phyloP scores from a whole-genome alignment of 2,113 vertebrate genomes.

The Potamarius usumacintae region DNA sequence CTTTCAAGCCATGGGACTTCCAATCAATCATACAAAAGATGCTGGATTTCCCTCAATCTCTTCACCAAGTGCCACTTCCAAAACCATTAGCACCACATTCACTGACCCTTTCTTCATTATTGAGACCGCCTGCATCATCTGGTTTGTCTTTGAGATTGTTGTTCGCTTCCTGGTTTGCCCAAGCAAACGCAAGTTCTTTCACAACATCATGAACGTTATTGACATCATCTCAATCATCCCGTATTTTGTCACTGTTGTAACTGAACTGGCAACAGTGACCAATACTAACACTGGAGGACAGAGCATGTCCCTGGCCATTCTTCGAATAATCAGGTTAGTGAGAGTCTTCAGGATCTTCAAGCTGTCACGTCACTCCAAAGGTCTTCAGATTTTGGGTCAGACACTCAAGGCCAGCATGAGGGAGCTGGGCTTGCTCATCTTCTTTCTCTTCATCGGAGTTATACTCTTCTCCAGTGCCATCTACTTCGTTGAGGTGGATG shows the following conservation, averaged over 20 bases:
- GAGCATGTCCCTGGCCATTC: slow-evolving; percentile 93
- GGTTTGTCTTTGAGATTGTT: slow-evolving; percentile 91
- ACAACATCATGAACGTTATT: slow-evolving; percentile 95
- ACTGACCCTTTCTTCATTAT: slow-evolving; percentile 93
- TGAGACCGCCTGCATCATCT: slow-evolving; percentile 90
- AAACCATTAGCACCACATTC: slow-evolving; percentile 70
- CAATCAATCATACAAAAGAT: slow-evolving; percentile 63
- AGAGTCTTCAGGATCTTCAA: slow-evolving; percentile 98
- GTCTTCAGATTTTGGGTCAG: slow-evolving; percentile 88
- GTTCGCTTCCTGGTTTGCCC: slow-evolving; percentile 89
- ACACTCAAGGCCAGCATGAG: slow-evolving; percentile 90
- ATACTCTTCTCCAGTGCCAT: slow-evolving; percentile 97
- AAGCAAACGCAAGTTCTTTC: slow-evolving; percentile 91
- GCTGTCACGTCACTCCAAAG: slow-evolving; percentile 91
- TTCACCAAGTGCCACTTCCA: slow-evolving; percentile 56
- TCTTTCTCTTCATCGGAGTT: slow-evolving; percentile 97
- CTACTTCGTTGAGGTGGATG: slow-evolving; percentile 94
- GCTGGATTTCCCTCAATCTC: slow-evolving; percentile 18
- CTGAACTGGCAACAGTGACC: slow-evolving; percentile 81
- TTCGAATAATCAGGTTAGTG: slow-evolving; percentile 91
- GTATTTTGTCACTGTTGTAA: slow-evolving; percentile 90
- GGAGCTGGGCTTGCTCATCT: slow-evolving; percentile 90
- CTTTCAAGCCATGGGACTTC: slow-evolving; percentile 48
- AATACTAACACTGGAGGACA: slow-evolving; percentile 81
- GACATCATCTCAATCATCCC: slow-evolving; percentile 95